These are phyloP conservation scores for Turritopsis dohrnii DNA, from an alignment of 30 jellyfish, hydroid and myxozoan species.

Conservation along the genomic window DNA sequence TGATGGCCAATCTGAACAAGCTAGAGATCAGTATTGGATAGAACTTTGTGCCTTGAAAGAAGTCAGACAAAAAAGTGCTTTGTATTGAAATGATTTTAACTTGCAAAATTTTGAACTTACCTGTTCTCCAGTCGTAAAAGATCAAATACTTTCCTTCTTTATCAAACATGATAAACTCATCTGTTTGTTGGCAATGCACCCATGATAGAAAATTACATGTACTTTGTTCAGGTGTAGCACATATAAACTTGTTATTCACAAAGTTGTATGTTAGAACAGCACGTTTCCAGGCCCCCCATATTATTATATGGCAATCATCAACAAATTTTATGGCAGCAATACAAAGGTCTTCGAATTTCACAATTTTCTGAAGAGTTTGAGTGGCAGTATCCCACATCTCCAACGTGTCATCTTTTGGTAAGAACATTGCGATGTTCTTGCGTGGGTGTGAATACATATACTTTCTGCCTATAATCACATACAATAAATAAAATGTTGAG, in stretches of 20 bases:
- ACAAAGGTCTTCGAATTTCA: neutral
- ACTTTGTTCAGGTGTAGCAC: neutral
- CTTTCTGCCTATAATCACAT: too few species aligned
- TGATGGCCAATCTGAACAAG: too few species aligned
- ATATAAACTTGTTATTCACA: neutral
- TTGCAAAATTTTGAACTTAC: too few species aligned
- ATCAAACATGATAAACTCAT: neutral
- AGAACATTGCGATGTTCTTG: neutral
- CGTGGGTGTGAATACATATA: neutral
- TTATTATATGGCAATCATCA: neutral
- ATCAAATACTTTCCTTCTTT: neutral
- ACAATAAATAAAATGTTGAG: too few species aligned
- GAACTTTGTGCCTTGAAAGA: too few species aligned
- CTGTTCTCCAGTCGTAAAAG: neutral
- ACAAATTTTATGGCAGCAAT: neutral
- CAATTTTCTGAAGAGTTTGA: neutral
- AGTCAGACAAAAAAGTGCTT: too few species aligned
- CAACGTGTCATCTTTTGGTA: neutral
- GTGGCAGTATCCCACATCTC: neutral
- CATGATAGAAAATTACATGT: neutral
- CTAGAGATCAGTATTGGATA: too few species aligned
- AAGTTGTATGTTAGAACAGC: neutral
- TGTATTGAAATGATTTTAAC: too few species aligned
- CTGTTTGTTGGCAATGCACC: neutral
- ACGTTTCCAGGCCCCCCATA: neutral